phyloP scores from a whole-genome alignment of 2,888 invertebrate genomes.

The Galeruca laticollis region DNA sequence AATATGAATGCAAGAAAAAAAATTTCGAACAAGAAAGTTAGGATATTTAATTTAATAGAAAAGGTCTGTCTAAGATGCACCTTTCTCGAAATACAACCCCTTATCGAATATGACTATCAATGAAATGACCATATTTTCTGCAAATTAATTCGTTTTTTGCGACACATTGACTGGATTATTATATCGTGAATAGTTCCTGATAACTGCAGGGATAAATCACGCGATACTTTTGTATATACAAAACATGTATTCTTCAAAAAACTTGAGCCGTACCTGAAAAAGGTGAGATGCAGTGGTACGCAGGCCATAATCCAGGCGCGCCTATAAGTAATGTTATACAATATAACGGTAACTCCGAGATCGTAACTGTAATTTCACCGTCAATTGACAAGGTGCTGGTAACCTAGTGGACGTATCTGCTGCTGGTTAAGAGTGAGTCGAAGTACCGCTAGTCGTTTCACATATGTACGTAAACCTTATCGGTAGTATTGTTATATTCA shows the following conservation, averaged over 20 bases:
- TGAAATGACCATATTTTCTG: too few relatives aligned
- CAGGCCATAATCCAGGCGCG: conserved; percentile 32
- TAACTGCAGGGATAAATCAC: too few relatives aligned
- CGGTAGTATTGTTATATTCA: background rate
- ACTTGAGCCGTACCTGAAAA: conserved; percentile 1
- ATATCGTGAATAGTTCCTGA: too few relatives aligned
- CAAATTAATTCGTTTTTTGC: too few relatives aligned
- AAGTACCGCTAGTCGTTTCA: conserved; percentile 51
- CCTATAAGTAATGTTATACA: conserved; percentile 45
- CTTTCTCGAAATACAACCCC: too few relatives aligned
- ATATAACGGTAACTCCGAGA: conserved; percentile 25
- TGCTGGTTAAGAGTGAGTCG: conserved; percentile 15
- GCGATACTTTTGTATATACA: background rate
- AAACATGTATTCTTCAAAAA: background rate
- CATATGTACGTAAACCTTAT: conserved; percentile 22
- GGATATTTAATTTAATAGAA: too few relatives aligned
- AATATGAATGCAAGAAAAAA: too few relatives aligned
- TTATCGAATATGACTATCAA: too few relatives aligned
- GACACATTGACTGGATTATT: too few relatives aligned
- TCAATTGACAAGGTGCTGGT: conserved; percentile 52
- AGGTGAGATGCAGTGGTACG: conserved; percentile 2
- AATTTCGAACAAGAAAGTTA: too few relatives aligned
- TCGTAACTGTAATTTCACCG: conserved; percentile 49
- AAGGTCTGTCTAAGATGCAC: too few relatives aligned
- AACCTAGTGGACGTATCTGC: conserved; percentile 53